Conservation (phyloP, 1,140 invertebrate species). For the Cataglyphis hispanica region DNA sequence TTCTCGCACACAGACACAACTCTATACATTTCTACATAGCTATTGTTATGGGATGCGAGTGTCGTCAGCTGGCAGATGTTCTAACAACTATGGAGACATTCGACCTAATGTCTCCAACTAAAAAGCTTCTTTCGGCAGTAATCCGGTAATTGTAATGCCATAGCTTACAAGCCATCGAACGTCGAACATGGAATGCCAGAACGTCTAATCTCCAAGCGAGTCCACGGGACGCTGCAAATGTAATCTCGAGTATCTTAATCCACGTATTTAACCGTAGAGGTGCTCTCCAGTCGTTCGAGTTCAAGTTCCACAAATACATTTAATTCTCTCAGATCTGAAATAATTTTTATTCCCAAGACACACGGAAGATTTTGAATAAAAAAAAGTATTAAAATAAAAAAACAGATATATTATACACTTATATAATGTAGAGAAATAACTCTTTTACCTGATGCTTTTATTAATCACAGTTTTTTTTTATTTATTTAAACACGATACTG, state of each 20-base stretch:
- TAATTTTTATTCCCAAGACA: neutral
- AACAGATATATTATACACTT: no score
- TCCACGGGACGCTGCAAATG: neutral
- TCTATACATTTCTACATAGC: slow-evolving; percentile 26
- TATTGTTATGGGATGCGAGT: slow-evolving; percentile 37
- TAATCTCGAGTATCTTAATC: slow-evolving; percentile 2
- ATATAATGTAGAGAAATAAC: no score
- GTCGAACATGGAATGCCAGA: neutral
- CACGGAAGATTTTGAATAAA: no score
- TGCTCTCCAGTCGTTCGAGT: neutral
- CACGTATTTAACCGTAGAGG: neutral
- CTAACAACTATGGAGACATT: slow-evolving; percentile 71
- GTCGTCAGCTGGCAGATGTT: slow-evolving; percentile 72
- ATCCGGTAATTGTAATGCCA: slow-evolving; percentile 74
- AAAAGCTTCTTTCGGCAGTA: slow-evolving; percentile 65
- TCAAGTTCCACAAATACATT: neutral
- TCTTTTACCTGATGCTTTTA: no score
- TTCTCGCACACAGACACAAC: slow-evolving; percentile 5
- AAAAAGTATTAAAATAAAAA: no score
- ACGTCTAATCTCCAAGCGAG: slow-evolving; percentile 6
- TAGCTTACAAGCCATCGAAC: slow-evolving; percentile 39
- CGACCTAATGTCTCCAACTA: slow-evolving; percentile 51
- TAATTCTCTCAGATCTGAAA: neutral
- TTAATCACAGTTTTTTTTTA: no score
- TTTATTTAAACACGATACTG: neutral